phyloP scores from a whole-genome alignment of 2,888 invertebrate genomes.

The Dynastes hyllus region DNA sequence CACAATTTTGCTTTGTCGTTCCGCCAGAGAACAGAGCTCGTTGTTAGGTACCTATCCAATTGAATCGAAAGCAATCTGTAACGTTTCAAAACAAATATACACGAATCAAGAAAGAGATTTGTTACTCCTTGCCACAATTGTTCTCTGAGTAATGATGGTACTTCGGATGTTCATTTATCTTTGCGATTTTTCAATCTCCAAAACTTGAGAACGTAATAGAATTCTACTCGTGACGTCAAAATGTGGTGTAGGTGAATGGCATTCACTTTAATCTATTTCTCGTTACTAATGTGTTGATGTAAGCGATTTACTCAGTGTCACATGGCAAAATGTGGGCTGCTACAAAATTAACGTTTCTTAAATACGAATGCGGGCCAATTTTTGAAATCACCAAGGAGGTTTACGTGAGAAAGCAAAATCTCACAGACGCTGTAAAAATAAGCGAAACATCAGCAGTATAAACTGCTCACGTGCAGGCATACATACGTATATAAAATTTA shows the following conservation, averaged over 20 bases:
- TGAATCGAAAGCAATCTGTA: not conserved
- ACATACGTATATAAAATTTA: not conserved
- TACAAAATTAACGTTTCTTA: not conserved
- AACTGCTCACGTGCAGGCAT: not conserved
- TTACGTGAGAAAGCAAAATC: slow-evolving; percentile 16
- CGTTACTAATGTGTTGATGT: too few species aligned
- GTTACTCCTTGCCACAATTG: not conserved
- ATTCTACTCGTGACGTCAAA: not conserved
- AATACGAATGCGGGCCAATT: slow-evolving; percentile 5
- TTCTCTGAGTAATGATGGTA: not conserved
- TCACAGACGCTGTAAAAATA: not conserved
- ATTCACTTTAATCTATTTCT: too few species aligned
- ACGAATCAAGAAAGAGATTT: not conserved
- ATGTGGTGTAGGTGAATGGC: too few species aligned
- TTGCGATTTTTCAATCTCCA: not conserved
- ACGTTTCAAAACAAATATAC: not conserved
- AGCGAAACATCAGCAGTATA: not conserved
- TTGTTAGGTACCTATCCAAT: not conserved
- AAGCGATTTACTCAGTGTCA: not conserved
- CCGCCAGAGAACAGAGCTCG: not conserved
- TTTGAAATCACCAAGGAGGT: slow-evolving; percentile 19
- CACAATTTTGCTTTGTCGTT: not conserved
- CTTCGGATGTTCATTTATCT: not conserved
- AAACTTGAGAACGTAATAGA: not conserved
- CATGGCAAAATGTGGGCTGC: not conserved